Evolutionary conservation across 2,888 invertebrate species (phyloP).

Genomic region (Celastrina argiolus): DNA sequence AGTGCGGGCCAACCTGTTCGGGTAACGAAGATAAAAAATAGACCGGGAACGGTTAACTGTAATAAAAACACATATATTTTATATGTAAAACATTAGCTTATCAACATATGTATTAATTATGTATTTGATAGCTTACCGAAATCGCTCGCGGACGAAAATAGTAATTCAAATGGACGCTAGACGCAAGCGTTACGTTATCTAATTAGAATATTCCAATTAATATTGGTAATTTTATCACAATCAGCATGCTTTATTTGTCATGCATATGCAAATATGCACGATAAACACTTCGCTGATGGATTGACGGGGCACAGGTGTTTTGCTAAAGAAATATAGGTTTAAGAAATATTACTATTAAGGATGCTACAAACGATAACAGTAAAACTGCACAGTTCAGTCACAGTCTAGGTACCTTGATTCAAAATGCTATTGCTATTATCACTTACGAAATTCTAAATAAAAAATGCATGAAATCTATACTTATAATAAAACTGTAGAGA

Average conservation of each 20-base stretch:
- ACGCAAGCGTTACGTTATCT: constrained; percentile 2
- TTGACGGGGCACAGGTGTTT: constrained; percentile 47
- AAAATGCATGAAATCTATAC: too few relatives aligned
- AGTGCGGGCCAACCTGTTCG: background rate
- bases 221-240: constrained; percentile 53
- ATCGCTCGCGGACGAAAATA: background rate
- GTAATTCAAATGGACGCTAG: background rate
- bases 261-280: constrained; percentile 58
- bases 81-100: background rate
- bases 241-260: constrained; percentile 51
- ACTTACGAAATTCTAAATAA: too few relatives aligned
- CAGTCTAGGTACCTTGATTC: too few relatives aligned
- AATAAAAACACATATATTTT: background rate
- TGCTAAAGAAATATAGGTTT: constrained; percentile 35
- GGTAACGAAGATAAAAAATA: background rate
- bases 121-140: background rate
- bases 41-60: background rate
- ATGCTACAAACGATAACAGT: too few relatives aligned
- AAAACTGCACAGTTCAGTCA: too few relatives aligned
- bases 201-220: constrained; percentile 43
- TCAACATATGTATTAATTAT: constrained; percentile 8
- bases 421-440: too few relatives aligned
- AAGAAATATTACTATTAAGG: background rate
- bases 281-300: constrained; percentile 45
- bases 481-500: too few relatives aligned